Percentiles rank a stretch among this genome's conserved stretches.
Conservation (phyloP, 1,140 invertebrate species). For the Aphaenogaster floridana region DNA sequence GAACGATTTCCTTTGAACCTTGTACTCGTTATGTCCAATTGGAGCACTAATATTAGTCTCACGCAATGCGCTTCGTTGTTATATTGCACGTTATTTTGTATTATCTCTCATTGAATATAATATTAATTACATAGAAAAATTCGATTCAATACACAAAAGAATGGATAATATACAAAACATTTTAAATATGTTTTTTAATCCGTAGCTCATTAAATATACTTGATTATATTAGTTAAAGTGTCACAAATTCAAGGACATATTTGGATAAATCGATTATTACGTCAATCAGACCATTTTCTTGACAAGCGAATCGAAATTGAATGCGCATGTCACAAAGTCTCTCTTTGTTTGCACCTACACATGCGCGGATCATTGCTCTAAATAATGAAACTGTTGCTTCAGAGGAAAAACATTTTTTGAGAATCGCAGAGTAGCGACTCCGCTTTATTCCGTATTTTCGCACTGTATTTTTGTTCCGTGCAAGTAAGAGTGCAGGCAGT, state of each 20-base stretch:
- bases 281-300: neutral
- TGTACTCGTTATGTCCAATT: constrained; percentile 53
- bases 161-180: neutral
- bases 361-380: constrained; percentile 3
- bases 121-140: constrained; percentile 9
- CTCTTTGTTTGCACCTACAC: constrained; percentile 34
- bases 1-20: constrained; percentile 49
- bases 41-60: constrained; percentile 7
- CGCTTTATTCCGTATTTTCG: neutral
- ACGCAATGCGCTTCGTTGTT: neutral
- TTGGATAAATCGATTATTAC: neutral
- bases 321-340: constrained; percentile 25
- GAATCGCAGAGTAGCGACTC: neutral
- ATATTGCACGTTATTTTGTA: neutral
- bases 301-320: neutral
- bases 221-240: neutral
- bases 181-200: neutral
- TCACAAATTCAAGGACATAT: neutral
- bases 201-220: neutral
- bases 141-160: neutral
- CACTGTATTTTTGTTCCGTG: neutral
- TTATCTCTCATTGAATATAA: neutral
- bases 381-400: constrained; percentile 36
- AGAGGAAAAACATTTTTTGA: neutral
- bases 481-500: neutral